phyloP scores from a whole-genome alignment of 1,140 invertebrate species.

The Ooceraea biroi region DNA sequence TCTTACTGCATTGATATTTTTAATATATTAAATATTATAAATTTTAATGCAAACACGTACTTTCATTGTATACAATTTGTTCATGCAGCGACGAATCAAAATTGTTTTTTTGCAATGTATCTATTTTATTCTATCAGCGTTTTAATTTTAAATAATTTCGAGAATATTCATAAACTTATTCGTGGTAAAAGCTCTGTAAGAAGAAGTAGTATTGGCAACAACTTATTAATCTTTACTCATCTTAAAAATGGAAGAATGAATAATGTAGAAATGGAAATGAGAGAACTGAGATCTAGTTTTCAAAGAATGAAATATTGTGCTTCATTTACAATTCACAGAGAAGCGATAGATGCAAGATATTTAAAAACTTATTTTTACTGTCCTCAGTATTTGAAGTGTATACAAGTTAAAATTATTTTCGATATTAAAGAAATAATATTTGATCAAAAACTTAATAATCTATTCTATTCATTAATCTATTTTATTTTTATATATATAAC shows the following conservation, averaged over 20 bases:
- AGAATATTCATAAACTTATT: constrained; percentile 30
- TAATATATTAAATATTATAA: constrained; percentile 38
- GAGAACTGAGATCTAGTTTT: not conserved
- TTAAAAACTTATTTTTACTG: constrained; percentile 20
- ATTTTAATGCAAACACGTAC: constrained; percentile 23
- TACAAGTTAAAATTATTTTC: constrained; percentile 33
- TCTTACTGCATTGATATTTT: too few species aligned
- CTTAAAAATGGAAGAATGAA: not conserved
- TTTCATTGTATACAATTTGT: constrained; percentile 19
- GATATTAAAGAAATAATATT: constrained; percentile 10
- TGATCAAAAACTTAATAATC: constrained; percentile 17
- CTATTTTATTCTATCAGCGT: not conserved
- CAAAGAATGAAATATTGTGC: not conserved
- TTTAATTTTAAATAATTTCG: not conserved
- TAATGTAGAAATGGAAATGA: not conserved
- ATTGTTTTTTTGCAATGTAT: constrained; percentile 1
- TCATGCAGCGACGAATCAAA: constrained; percentile 11
- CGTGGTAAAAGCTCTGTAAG: not conserved
- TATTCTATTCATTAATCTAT: not conserved
- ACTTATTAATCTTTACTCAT: constrained; percentile 32
- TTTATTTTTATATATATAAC: too few species aligned
- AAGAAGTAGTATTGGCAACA: not conserved
- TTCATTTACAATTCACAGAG: not conserved
- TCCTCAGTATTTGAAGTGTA: constrained; percentile 41
- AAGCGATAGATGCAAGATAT: not conserved